Conservation (phyloP, 2,888 invertebrate species). For the Cosmia pyralina region DNA sequence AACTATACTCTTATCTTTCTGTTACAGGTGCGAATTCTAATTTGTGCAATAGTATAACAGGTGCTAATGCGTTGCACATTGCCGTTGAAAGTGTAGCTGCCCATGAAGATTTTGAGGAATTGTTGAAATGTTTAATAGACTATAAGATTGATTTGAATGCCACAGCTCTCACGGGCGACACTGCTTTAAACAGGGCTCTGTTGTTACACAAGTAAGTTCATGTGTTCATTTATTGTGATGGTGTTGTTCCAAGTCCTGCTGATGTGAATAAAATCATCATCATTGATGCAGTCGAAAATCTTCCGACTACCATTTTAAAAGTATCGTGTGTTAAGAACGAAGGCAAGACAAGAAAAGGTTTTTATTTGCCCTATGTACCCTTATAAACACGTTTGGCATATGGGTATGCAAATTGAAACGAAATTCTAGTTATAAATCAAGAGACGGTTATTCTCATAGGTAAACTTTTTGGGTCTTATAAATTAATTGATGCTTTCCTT, state of each 20-base stretch:
- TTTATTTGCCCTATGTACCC: neutral
- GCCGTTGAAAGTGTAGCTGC: conserved; percentile 90
- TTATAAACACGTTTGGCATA: neutral
- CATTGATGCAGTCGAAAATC: neutral
- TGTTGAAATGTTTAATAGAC: conserved; percentile 86
- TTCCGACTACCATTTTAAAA: neutral
- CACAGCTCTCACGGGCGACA: conserved; percentile 86
- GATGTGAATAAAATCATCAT: neutral
- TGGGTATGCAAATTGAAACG: neutral
- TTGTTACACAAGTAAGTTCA: conserved; percentile 84
- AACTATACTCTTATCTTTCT: neutral
- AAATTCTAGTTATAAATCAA: neutral
- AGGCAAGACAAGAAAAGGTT: neutral
- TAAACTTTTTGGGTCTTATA: neutral
- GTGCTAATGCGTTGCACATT: conserved; percentile 91
- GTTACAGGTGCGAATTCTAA: conserved; percentile 90
- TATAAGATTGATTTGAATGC: conserved; percentile 86
- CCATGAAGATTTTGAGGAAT: conserved; percentile 86
- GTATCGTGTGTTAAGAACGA: neutral
- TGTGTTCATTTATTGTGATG: neutral
- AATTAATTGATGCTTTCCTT: conserved; percentile 5
- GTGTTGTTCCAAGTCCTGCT: neutral
- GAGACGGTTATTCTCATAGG: neutral
- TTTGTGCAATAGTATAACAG: conserved; percentile 87
- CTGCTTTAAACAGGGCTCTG: conserved; percentile 88